phyloP scores from a whole-genome alignment of 2,113 vertebrate species.

The Anhinga anhinga region DNA sequence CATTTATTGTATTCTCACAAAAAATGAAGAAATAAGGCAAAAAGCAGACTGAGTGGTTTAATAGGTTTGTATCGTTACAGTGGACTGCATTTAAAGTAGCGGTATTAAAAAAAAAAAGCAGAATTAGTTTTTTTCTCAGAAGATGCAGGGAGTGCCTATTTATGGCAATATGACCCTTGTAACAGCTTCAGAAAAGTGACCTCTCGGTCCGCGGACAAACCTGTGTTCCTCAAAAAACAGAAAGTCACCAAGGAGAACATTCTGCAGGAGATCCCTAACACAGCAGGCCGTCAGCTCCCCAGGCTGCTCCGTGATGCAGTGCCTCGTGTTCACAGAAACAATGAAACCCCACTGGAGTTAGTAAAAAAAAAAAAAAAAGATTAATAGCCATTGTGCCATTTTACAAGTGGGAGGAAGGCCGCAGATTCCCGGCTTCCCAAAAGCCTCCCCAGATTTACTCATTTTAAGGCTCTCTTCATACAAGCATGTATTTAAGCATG shows the following conservation, averaged over 20 bases:
- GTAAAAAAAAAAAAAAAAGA: background rate
- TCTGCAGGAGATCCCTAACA: background rate
- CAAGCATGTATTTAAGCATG: background rate
- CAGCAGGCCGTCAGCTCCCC: background rate
- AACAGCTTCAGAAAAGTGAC: background rate
- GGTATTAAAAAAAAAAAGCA: background rate
- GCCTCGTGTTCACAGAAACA: background rate
- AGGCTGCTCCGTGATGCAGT: background rate
- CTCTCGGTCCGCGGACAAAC: background rate
- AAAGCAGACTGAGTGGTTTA: background rate
- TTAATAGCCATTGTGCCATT: background rate
- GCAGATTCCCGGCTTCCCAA: background rate
- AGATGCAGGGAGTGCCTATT: background rate
- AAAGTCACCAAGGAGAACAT: background rate
- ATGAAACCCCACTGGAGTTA: background rate
- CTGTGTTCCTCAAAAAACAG: background rate
- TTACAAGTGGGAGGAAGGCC: background rate
- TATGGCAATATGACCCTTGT: background rate
- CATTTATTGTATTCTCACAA: background rate
- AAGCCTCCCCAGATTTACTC: background rate
- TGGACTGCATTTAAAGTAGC: background rate
- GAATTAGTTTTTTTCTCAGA: background rate
- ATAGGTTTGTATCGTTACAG: background rate
- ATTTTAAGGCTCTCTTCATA: background rate
- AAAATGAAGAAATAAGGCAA: background rate